Percentiles rank a stretch among this genome's conserved stretches.
Conservation (phyloP, 2,888 invertebrate species). For the Galeruca laticollis region DNA sequence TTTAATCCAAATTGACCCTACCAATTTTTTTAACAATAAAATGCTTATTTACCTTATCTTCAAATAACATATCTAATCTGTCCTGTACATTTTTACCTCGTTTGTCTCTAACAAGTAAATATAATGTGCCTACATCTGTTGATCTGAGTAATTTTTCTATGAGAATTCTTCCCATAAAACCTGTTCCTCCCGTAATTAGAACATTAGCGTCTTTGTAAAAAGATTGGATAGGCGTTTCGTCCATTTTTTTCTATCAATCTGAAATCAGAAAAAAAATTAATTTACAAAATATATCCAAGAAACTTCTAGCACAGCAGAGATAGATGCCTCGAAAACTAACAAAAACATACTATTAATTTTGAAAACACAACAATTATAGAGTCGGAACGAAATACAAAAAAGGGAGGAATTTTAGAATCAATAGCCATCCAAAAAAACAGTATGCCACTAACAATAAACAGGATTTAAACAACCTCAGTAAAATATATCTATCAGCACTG, state of each 20-base stretch:
- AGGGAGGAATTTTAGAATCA: no score
- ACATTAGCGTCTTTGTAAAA: slow-evolving; percentile 64
- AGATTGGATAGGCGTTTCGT: slow-evolving; percentile 54
- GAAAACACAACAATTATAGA: no score
- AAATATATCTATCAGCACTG: no score
- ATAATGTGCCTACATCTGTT: slow-evolving; percentile 65
- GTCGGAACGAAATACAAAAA: no score
- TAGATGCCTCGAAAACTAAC: no score
- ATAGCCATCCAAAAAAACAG: no score
- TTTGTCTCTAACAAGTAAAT: slow-evolving; percentile 71
- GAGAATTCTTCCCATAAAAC: slow-evolving; percentile 71
- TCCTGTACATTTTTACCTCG: slow-evolving; percentile 75
- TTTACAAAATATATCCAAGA: not conserved
- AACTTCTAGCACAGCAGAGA: no score
- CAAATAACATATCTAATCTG: slow-evolving; percentile 76
- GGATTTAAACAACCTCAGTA: no score
- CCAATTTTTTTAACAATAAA: no score
- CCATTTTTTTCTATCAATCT: slow-evolving; percentile 36
- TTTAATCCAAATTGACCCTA: no score
- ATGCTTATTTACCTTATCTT: slow-evolving; percentile 70
- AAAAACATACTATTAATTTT: no score
- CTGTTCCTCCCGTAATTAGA: slow-evolving; percentile 69
- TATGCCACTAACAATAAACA: no score
- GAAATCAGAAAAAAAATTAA: not conserved
- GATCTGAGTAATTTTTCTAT: slow-evolving; percentile 73